Evolutionary conservation across 2,888 invertebrate species (phyloP), one percentile per base, ranked within the genome.

Genomic region (Leistus spinibarbis): DNA sequence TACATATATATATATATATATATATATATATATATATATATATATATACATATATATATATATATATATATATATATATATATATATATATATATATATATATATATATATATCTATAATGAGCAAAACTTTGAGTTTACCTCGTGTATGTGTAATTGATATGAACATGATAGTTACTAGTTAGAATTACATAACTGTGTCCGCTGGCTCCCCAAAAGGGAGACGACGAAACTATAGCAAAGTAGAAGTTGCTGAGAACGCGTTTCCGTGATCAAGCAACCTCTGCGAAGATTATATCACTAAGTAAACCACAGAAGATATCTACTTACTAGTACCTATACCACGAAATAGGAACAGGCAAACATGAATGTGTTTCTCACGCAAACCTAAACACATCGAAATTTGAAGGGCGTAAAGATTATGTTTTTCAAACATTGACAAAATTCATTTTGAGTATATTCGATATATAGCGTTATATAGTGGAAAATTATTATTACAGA

Each of bases 121-220:
- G n/a, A n/a, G n/a, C n/a, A 13, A 40, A 40, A 40, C 40, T 40
- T 40, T 40, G 40, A 54, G 24, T 60, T 57, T 27, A n/a, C n/a
- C 17, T 27, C 69, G 60, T 40, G 62, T 71, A 60, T 69, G 60
- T 71, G 63, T 71, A 71, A 71, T 71, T 71, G 70, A 71, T 63
- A 71, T 71, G 63, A 71, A 71, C 70, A 71, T 71, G 70, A 64
- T 71, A 71, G 64, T 71, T 64, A 56, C 54, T 54, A 53, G 64
- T 62, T 54, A 40, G 69, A 24, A 57, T 56, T 24, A 24, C 19
- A 13, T 20, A 16, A 16, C 24, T n/a, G 64, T 64, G 23, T 64
- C 23, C 64, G 24, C 23, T 23, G 13, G 19, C 16, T n/a, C 13
- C 7, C 16, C 27, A 23, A 24, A 16, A 17, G 22, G 60, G 5